These are phyloP conservation scores for Eubucco bourcierii DNA, from an alignment of 2,113 vertebrate genomes.

Conservation along the genomic window DNA sequence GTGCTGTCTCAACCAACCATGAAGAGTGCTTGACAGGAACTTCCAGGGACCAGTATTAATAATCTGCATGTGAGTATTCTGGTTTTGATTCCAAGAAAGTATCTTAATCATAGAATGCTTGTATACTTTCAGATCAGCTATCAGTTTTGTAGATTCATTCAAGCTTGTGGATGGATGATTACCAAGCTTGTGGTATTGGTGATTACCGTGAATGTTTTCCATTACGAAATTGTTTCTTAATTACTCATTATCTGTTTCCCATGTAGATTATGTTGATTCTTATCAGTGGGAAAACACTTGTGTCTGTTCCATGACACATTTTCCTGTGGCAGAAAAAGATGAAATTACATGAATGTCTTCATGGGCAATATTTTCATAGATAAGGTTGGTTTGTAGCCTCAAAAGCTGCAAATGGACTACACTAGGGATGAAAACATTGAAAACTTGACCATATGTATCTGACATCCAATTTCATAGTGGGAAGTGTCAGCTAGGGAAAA, in stretches of 20 bases:
- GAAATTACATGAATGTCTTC: neutral
- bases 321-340: neutral
- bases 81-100: neutral
- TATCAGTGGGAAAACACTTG: fast-evolving
- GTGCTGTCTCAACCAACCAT: neutral
- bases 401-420: neutral
- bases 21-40: neutral
- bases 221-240: neutral
- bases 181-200: neutral
- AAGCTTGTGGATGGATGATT: neutral
- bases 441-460: neutral
- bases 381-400: neutral
- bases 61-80: neutral
- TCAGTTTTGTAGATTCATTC: neutral
- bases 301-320: neutral
- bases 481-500: neutral
- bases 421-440: neutral
- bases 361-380: neutral
- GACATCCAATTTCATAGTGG: neutral
- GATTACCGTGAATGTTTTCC: neutral
- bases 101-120: fast-evolving
- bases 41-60: neutral
- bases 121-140: neutral
- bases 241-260: neutral
- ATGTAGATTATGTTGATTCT: neutral